A percentile compares a stretch with the other conserved stretches of the same genome.
Evolutionary conservation across 2,797 vertebrate species (phyloP).

Genomic region (Botia kubotai): DNA sequence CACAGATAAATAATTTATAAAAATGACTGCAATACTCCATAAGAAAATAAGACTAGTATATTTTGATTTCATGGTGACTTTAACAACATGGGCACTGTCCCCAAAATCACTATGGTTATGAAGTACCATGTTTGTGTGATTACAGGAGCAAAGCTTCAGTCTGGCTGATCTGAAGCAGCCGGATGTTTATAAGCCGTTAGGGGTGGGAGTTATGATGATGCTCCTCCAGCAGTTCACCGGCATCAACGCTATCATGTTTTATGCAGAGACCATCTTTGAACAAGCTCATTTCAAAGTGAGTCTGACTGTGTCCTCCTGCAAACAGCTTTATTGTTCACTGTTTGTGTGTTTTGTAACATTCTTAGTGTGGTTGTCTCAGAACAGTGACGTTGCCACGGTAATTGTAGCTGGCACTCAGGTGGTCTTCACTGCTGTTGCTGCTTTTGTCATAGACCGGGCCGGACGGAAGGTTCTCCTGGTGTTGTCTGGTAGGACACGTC

Average conservation of each 20-base stretch:
- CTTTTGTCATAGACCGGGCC: constrained; percentile 87
- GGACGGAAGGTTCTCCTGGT: constrained; percentile 88
- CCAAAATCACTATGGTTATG: background rate
- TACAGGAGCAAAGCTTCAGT: constrained; percentile 74
- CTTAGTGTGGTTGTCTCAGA: constrained; percentile 70
- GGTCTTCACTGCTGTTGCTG: constrained; percentile 85
- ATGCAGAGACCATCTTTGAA: constrained; percentile 89
- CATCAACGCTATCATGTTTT: constrained; percentile 96
- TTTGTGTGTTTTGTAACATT: background rate
- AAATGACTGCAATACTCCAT: too few species aligned
- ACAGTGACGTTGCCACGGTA: constrained; percentile 85
- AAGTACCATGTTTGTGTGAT: constrained; percentile 5
- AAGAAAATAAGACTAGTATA: too few species aligned
- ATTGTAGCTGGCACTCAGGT: constrained; percentile 87
- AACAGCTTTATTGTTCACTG: background rate
- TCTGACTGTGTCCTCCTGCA: background rate
- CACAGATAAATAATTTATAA: too few species aligned
- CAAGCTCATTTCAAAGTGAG: constrained; percentile 87
- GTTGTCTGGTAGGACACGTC: constrained; percentile 81
- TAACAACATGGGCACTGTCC: too few species aligned
- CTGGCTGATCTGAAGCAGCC: constrained; percentile 81
- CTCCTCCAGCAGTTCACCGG: constrained; percentile 91
- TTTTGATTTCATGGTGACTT: too few species aligned
- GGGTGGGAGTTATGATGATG: constrained; percentile 87
- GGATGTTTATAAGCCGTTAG: constrained; percentile 86